Percentiles rank a stretch among this genome's conserved stretches.
These are phyloP conservation scores for Cloeon dipterum DNA, from an alignment of 2,888 invertebrate genomes.

Conservation along the genomic window DNA sequence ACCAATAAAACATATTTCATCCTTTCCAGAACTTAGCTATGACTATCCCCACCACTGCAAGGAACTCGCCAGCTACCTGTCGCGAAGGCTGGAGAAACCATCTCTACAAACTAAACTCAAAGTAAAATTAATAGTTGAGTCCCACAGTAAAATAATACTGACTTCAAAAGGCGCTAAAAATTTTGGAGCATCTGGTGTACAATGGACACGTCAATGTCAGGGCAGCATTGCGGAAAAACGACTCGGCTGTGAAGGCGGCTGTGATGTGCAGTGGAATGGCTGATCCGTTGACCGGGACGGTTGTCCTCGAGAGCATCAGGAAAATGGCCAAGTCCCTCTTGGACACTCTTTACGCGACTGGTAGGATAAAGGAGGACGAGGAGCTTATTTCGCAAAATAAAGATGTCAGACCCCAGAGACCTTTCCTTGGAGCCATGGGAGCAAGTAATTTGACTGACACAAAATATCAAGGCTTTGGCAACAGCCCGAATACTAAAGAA, in stretches of 20 bases:
- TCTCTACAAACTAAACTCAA: conserved; percentile 8
- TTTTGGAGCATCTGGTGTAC: conserved; percentile 7
- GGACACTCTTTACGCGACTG: conserved; percentile 7
- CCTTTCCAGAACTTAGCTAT: conserved; percentile 4
- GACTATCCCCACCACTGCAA: conserved; percentile 6
- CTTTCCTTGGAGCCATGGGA: conserved; percentile 7
- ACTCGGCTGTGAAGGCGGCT: conserved; percentile 8
- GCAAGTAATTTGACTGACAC: conserved; percentile 4
- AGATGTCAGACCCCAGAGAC: not conserved
- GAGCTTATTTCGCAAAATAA: not conserved
- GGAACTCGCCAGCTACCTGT: conserved; percentile 8
- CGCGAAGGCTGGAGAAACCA: conserved; percentile 7
- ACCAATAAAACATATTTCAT: not conserved
- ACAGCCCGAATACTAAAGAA: conserved; percentile 6
- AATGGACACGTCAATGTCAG: conserved; percentile 7
- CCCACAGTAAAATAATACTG: not conserved
- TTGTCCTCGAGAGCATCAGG: conserved; percentile 6
- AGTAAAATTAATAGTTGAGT: conserved; percentile 6
- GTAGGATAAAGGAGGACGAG: conserved; percentile 7
- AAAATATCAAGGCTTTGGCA: conserved; percentile 9
- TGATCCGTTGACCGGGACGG: conserved; percentile 6
- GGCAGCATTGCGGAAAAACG: conserved; percentile 7
- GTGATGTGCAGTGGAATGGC: conserved; percentile 6
- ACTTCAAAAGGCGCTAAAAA: conserved; percentile 8
- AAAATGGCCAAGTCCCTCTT: conserved; percentile 7